Base-by-base conservation (phyloP, 2,888 invertebrate genomes). In the Acleris holmiana region DNA sequence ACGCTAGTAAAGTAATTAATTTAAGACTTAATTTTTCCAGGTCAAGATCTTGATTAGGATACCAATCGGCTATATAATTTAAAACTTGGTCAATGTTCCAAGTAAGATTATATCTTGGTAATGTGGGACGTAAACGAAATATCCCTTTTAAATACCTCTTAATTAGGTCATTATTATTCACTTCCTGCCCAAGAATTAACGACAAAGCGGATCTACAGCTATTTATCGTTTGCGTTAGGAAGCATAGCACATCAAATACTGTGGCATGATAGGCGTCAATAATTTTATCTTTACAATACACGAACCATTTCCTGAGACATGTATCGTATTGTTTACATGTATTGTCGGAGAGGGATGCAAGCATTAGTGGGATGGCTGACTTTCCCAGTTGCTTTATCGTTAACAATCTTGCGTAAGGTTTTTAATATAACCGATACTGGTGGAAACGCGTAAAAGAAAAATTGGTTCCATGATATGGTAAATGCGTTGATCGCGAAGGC, bases 311-410 rank as follows among this genome's bases (percentile, higher is more conserved):
- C 44, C 63, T 69, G 3, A 64, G 56, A 13, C 53, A 55, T 2
- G 25, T 41, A 23, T 67, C 60, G 25, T 73, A 73, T 51, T 71
- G 69, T 35, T 68, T 59, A 1, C 57, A 8, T 1, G 70, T 64
- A 48, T 57, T 71, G 0, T 66, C 29, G 0, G 68, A 51, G 1
- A 70, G 17, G 3, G 69, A 70, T 2, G 58, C 29, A 10, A 69
- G 3, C 41, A 68, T 67, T 8, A 70, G 10, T 21, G 65, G 18
- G 6, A 66, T 17, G 13, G 71, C 18, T 5, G 15, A 17, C 4
- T 10, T 54, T 61, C 2, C 41, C 53, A 2, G 18, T 49, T 2
- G 60, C 60, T 8, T 41, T 4, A 23, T 60, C 60, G 5, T 21
- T 23, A 8, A 50, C 40, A 13, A 56, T 49, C 29, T 63, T 63